Evolutionary conservation across 1,140 invertebrate genomes (phyloP).

Genomic region (Panagrolaimus sp.): DNA sequence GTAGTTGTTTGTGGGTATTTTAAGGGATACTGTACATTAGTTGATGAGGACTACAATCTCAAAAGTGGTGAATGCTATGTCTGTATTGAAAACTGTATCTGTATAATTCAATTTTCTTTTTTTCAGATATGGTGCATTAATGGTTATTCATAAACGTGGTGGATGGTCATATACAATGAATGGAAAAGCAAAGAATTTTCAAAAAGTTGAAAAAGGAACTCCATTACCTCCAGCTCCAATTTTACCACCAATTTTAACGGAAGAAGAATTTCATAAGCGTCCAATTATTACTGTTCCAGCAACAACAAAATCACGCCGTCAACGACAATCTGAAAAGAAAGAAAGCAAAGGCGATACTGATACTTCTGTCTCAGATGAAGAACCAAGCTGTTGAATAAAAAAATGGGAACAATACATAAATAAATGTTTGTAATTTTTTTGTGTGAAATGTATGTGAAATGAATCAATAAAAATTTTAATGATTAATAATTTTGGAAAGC

Average conservation of each 20-base stretch:
- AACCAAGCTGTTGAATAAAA: not conserved
- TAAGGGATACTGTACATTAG: no score
- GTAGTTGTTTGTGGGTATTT: not conserved
- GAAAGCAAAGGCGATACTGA: not conserved
- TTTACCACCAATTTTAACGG: slow-evolving; percentile 1
- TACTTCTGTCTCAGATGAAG: slow-evolving; percentile 6
- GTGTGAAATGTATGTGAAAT: no score
- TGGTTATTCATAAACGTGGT: not conserved
- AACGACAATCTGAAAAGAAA: not conserved
- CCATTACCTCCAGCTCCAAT: not conserved
- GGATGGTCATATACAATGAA: slow-evolving; percentile 4
- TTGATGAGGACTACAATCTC: no score
- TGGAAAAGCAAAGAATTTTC: not conserved
- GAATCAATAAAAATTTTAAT: no score
- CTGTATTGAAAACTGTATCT: no score
- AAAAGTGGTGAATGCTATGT: no score
- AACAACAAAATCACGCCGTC: not conserved
- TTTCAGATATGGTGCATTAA: slow-evolving; percentile 12
- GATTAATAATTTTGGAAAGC: no score
- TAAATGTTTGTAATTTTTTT: no score
- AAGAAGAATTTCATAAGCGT: slow-evolving; percentile 16
- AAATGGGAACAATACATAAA: no score
- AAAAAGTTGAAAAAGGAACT: slow-evolving; percentile 2
- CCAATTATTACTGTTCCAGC: not conserved
- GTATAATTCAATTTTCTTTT: no score